Evolutionary conservation across 2,888 invertebrate genomes (phyloP), one percentile per base, ranked within the genome.

Genomic region (Adineta ricciae): DNA sequence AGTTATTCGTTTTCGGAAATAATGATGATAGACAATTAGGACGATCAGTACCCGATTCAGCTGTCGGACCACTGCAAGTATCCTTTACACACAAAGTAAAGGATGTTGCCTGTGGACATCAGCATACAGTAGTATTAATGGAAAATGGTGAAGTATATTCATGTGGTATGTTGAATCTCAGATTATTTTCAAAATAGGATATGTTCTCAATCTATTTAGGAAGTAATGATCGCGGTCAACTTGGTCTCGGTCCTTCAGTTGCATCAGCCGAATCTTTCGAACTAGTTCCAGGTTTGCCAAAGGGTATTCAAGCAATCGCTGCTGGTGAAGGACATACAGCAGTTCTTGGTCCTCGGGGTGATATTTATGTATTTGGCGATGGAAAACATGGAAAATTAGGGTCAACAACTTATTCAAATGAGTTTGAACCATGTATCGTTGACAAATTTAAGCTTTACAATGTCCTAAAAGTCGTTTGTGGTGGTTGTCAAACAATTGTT

Each of bases 401-500:
- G 27, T 88, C 88, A 84, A 92, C 93, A 88, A 92, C 92, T 88
- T 92, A 92, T 90, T 92, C 90, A 49, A 91, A 91, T 87, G 89
- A 90, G 86, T 91, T 90, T 88, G 87, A 87, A 83, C 91, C 91
- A 46, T 87, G 87, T n/a, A 88, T 87, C 86, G 89, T 91, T 14
- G 87, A 88, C 41, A 87, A 90, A 86, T 91, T 92, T 87, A 87
- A 87, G 50, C 88, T 89, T 83, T 91, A 91, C 87, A 86, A 85
- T 84, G 91, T 91, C 19, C 88, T 87, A 0, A 87, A 91, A 91
- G 91, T 91, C 24, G 89, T 93, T 24, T 94, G 94, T 90, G 94
- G 94, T 86, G 94, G 94, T 82, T 94, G 94, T 91, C 94, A 94
- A 90, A 94, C 93, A 87, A 91, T 94, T 88, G 92, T 93, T 83